Base-by-base conservation (phyloP, 2,888 invertebrate genomes). In the Cheilosia soror region DNA sequence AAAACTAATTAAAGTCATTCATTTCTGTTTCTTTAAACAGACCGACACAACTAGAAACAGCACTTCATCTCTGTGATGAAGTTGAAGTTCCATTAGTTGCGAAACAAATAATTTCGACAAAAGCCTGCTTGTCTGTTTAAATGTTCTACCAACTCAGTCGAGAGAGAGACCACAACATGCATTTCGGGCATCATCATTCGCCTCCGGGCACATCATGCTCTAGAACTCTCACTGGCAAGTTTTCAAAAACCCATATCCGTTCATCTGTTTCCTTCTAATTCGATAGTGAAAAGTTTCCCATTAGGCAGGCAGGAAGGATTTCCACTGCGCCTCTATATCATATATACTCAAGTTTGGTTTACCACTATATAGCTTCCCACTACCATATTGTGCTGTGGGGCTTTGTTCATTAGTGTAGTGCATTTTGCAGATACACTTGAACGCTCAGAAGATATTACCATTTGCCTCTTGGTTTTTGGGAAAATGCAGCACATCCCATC, bases 81-180 rank as follows among this genome's bases (percentile, higher is more conserved):
- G 51, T 71, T 27, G 58, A 65, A 77, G 51, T 71, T 76, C 65
- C 71, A 76, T 71, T 82, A 71, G 65, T 9, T 65, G 25, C 58
- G 63, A 69, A 75, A 69, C 58, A 69, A 81, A 73, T 73, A 80
- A 62, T 73, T 73, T 55, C 40, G 25, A 55, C 55, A 49, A 55
- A 69, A 27, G 53, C 31, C 72, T 53, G 37, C 6, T 25, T 53
- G 53, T 63, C 57, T 37, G 71, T 60, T 63, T 42, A 63, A 69
- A 73, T 80, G 80, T 69, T 68, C 68, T 49, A 33, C 44, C 51
- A 72, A 51, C 11, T 37, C 37, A 49, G 53, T 53, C 29, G 9
- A 42, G 11, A 37, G 33, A 11, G 37, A 40, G 47, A 77, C 77
- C 82, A 72, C 82, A 82, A 76, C 81, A 77, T 72, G 82, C 72